These are phyloP conservation scores for Actenoides hombroni DNA, from an alignment of 2,113 vertebrate species.

Conservation along the genomic window DNA sequence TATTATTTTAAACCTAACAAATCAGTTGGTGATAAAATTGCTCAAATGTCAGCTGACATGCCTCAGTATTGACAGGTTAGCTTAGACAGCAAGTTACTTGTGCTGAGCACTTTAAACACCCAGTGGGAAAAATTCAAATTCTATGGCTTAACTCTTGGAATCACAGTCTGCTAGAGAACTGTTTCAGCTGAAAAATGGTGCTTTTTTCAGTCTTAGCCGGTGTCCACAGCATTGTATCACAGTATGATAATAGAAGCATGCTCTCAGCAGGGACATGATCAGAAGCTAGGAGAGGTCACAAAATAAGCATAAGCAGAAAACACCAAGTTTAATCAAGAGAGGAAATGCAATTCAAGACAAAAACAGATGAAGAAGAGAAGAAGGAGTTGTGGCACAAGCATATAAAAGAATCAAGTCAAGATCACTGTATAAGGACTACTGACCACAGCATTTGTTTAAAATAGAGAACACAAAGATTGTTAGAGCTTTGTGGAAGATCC, in stretches of 20 bases:
- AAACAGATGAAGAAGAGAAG: background rate
- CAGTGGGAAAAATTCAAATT: constrained; percentile 66
- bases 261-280: constrained; percentile 45
- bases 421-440: background rate
- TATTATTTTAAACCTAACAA: constrained; percentile 53
- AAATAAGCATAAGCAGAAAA: constrained; percentile 52
- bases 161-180: constrained; percentile 50
- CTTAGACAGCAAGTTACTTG: constrained; percentile 63
- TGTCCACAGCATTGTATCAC: constrained; percentile 43
- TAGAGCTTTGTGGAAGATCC: background rate
- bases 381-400: background rate
- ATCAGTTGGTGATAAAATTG: constrained; percentile 50
- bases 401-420: background rate
- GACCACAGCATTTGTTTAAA: background rate
- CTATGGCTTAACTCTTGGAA: constrained; percentile 40
- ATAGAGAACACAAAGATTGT: background rate
- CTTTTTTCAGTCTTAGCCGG: constrained; percentile 54
- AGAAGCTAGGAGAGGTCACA: constrained; percentile 42
- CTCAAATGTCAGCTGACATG: constrained; percentile 55
- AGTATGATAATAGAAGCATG: constrained; percentile 53
- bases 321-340: constrained; percentile 33
- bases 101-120: constrained; percentile 57
- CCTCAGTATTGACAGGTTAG: constrained; percentile 64
- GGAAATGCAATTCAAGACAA: constrained; percentile 19
- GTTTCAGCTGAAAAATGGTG: constrained; percentile 52